A percentile compares a stretch with the other conserved stretches of the same genome.
phyloP scores from a whole-genome alignment of 2,888 invertebrate genomes.

The Agrotis exclamationis region DNA sequence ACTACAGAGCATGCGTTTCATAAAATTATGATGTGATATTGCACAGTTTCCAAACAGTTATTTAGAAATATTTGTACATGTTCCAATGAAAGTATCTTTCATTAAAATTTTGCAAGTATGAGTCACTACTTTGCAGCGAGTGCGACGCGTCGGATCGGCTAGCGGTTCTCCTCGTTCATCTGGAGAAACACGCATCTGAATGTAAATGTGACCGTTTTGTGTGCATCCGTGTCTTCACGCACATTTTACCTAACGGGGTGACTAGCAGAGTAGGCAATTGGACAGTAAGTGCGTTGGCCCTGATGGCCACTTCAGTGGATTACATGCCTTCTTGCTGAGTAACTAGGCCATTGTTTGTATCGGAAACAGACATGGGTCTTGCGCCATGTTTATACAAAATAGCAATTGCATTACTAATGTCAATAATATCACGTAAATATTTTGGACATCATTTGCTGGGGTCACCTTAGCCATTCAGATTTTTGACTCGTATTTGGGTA shows the following conservation, averaged over 20 bases:
- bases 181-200: constrained; percentile 28
- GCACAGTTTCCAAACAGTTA: constrained; percentile 14
- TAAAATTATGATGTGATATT: not conserved
- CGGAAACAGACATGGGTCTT: constrained; percentile 11
- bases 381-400: constrained; percentile 11
- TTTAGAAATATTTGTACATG: constrained; percentile 6
- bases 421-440: constrained; percentile 17
- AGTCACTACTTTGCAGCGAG: constrained; percentile 30
- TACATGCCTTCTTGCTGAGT: constrained; percentile 12
- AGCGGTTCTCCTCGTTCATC: constrained; percentile 49
- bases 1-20: not conserved
- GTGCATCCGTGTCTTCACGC: constrained; percentile 37
- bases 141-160: constrained; percentile 31
- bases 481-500: not conserved
- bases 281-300: constrained; percentile 23
- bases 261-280: constrained; percentile 2
- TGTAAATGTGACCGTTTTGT: constrained; percentile 35
- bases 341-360: not conserved
- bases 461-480: constrained; percentile 9
- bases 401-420: constrained; percentile 24
- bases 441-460: too few species aligned
- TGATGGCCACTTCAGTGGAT: constrained; percentile 11
- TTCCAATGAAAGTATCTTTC: constrained; percentile 6
- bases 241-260: constrained; percentile 46
- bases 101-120: constrained; percentile 29